Evolutionary conservation across 2,888 invertebrate species (phyloP).

Genomic region (Mythimna pallens): DNA sequence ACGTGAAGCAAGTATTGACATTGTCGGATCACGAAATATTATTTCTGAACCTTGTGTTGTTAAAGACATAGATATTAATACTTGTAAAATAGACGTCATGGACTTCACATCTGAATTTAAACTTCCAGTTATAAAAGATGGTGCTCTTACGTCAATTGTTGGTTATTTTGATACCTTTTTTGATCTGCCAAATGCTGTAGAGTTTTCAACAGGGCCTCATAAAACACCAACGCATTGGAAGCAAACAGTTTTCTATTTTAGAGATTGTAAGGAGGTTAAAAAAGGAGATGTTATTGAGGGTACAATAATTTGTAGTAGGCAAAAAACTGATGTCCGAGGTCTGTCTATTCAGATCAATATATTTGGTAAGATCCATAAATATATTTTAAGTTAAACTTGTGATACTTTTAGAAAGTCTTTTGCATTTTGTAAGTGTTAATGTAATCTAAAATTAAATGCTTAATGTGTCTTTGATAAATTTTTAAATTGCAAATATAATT

Average conservation of each 20-base stretch:
- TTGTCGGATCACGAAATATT: conserved; percentile 90
- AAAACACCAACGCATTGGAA: conserved; percentile 97
- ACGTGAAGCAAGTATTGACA: conserved; percentile 92
- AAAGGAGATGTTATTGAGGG: conserved; percentile 92
- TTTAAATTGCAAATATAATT: conserved; percentile 50
- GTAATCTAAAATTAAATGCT: conserved; percentile 31
- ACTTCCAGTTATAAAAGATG: conserved; percentile 92
- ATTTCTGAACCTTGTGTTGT: conserved; percentile 92
- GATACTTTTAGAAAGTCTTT: conserved; percentile 23
- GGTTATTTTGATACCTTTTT: conserved; percentile 98
- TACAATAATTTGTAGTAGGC: conserved; percentile 93
- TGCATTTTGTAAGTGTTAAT: conserved; percentile 40
- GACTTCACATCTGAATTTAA: conserved; percentile 94
- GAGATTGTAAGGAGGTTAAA: conserved; percentile 93
- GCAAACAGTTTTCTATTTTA: conserved; percentile 97
- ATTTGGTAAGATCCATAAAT: conserved; percentile 91
- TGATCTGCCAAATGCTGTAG: conserved; percentile 92
- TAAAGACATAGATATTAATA: conserved; percentile 94
- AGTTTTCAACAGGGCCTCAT: conserved; percentile 95
- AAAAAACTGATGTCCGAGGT: conserved; percentile 94
- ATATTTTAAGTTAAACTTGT: conserved; percentile 91
- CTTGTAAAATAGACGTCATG: conserved; percentile 93
- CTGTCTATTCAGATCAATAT: conserved; percentile 93
- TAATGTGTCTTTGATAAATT: conserved; percentile 39
- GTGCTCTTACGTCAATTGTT: conserved; percentile 94